A percentile compares a stretch with the other conserved stretches of the same genome.
Conservation (phyloP, 2,113 vertebrate genomes). For the Alaudala cheleensis region DNA sequence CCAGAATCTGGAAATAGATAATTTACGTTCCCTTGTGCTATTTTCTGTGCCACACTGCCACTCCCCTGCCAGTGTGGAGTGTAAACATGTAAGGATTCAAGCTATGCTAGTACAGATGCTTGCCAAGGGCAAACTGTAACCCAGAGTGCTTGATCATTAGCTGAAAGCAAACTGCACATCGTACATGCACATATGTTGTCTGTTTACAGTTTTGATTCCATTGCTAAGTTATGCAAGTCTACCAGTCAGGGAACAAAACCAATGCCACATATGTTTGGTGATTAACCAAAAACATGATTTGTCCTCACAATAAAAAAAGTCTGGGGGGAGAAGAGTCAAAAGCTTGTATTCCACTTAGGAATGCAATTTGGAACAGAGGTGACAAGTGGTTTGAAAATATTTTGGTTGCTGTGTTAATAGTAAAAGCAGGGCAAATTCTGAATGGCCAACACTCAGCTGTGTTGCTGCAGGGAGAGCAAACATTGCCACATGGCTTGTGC, state of each 20-base stretch:
- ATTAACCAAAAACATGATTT: not conserved
- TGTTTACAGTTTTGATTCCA: conserved; percentile 49
- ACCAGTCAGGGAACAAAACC: conserved; percentile 49
- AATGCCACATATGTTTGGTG: conserved; percentile 22
- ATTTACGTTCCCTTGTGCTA: not conserved
- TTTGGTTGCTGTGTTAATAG: not conserved
- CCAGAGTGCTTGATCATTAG: conserved; percentile 61
- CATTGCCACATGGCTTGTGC: not conserved
- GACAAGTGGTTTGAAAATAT: not conserved
- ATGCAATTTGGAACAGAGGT: not conserved
- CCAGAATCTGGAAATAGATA: not conserved
- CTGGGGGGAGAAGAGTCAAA: not conserved
- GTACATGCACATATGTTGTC: conserved; percentile 48
- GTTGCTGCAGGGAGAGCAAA: conserved; percentile 13
- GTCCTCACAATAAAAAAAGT: not conserved
- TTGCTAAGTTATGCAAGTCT: conserved; percentile 65
- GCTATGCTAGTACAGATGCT: conserved; percentile 38
- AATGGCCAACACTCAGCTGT: not conserved
- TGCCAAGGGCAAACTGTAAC: conserved; percentile 62
- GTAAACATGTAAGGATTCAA: conserved; percentile 41
- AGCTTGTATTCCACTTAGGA: not conserved
- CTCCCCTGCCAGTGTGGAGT: conserved; percentile 11
- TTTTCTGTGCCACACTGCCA: conserved; percentile 31
- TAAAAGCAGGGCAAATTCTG: not conserved
- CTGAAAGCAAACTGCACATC: conserved; percentile 46